A percentile compares a stretch with the other conserved stretches of the same genome.
Evolutionary conservation across 2,888 invertebrate species (phyloP).

Genomic region (Glaucopsyche alexis): DNA sequence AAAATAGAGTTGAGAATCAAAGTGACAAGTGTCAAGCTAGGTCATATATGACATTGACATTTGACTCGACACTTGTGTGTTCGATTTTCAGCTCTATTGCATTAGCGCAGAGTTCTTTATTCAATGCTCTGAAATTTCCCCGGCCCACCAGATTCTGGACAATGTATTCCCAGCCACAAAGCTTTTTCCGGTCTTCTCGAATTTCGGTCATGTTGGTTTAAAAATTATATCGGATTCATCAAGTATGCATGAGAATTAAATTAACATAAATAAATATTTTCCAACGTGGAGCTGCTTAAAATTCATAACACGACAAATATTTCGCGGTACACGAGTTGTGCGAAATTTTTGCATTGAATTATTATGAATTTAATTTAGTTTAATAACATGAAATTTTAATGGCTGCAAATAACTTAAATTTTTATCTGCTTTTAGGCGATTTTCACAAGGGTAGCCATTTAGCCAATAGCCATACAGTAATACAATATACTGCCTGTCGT

Average conservation of each 20-base stretch:
- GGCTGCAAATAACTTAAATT: background rate
- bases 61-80: too few relatives aligned
- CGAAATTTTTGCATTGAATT: background rate
- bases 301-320: constrained; percentile 20
- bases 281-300: constrained; percentile 18
- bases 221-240: constrained; percentile 11
- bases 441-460: too few relatives aligned
- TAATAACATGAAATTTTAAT: background rate
- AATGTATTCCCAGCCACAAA: too few relatives aligned
- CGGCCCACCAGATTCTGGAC: too few relatives aligned
- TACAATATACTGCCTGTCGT: too few relatives aligned
- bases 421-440: background rate
- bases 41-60: too few relatives aligned
- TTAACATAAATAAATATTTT: constrained; percentile 1
- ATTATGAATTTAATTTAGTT: background rate
- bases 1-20: too few relatives aligned
- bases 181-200: background rate
- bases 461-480: too few relatives aligned
- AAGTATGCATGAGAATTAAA: constrained; percentile 15
- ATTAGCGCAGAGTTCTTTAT: too few relatives aligned
- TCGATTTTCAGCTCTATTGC: too few relatives aligned
- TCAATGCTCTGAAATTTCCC: too few relatives aligned
- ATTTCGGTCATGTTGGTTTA: background rate
- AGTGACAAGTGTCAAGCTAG: too few relatives aligned
- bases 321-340: background rate